Percentiles rank a stretch among this genome's conserved stretches.
phyloP scores from a whole-genome alignment of 2,113 vertebrate genomes.

The Willisornis vidua region DNA sequence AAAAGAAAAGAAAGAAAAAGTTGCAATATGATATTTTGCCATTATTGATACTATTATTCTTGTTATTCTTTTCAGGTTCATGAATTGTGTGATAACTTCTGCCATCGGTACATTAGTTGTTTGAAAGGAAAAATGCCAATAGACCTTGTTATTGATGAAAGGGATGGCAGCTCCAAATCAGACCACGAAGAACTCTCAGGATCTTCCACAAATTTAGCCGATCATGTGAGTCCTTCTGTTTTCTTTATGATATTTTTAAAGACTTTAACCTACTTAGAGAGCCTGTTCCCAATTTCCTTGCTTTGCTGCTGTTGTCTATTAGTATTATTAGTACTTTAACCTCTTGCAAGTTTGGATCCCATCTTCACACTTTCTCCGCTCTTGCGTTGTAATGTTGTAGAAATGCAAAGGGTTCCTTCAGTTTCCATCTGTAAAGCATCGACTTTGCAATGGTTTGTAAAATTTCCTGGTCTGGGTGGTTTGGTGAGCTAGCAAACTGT shows the following conservation, averaged over 20 bases:
- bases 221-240: conserved; percentile 90
- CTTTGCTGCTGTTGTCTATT: neutral
- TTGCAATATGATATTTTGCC: conserved; percentile 44
- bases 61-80: conserved; percentile 84
- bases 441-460: conserved; percentile 34
- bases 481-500: conserved; percentile 42
- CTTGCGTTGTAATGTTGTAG: neutral
- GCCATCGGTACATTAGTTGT: conserved; percentile 99
- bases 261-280: neutral
- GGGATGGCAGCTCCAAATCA: conserved; percentile 98
- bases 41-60: neutral
- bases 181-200: conserved; percentile 99
- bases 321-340: neutral
- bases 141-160: conserved; percentile 98
- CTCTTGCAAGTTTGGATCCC: neutral
- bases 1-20: neutral
- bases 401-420: neutral
- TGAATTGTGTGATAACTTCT: conserved; percentile 99
- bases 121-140: conserved; percentile 99
- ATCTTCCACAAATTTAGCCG: conserved; percentile 97
- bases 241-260: neutral
- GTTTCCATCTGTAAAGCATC: neutral
- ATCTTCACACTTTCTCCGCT: neutral
- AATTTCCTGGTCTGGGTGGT: conserved; percentile 57
- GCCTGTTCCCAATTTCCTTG: neutral